Conservation (phyloP, 30 jellyfish, hydroid and myxozoan genomes). For the Haliclystus octoradiatus region DNA sequence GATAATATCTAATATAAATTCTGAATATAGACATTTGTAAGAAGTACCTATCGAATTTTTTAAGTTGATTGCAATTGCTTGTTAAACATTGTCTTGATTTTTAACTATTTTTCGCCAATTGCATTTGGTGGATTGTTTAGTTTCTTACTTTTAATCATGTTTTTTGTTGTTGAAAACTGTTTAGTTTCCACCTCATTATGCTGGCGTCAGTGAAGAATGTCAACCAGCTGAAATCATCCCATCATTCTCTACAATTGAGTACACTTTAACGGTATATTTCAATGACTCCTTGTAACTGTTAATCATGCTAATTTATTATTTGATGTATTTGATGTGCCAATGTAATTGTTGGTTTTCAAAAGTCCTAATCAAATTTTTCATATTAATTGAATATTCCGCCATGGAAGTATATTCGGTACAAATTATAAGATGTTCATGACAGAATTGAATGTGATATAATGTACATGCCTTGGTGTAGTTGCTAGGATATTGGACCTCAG, state of each 20-base stretch:
- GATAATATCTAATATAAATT: neutral
- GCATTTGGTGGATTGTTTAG: neutral
- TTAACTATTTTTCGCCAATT: too few relatives aligned
- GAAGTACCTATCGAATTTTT: neutral
- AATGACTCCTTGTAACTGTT: neutral
- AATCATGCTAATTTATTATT: neutral
- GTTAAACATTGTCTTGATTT: too few relatives aligned
- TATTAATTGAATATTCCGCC: too few relatives aligned
- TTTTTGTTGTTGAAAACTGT: too few relatives aligned
- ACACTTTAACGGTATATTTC: slow-evolving; percentile 79
- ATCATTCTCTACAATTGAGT: slow-evolving; percentile 92
- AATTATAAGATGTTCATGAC: too few relatives aligned
- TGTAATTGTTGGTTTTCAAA: too few relatives aligned
- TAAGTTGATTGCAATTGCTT: neutral
- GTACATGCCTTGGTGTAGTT: too few relatives aligned
- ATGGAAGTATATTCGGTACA: too few relatives aligned
- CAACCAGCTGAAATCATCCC: slow-evolving; percentile 99
- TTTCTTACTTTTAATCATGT: neutral
- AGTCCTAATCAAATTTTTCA: too few relatives aligned
- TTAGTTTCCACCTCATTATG: slow-evolving; percentile 99
- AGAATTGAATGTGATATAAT: too few relatives aligned
- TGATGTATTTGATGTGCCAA: too few relatives aligned
- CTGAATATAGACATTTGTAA: neutral
- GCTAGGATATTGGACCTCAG: too few relatives aligned
- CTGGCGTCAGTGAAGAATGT: slow-evolving; percentile 96